Evolutionary conservation across 2,888 invertebrate genomes (phyloP).

Genomic region (Chesias legatella): DNA sequence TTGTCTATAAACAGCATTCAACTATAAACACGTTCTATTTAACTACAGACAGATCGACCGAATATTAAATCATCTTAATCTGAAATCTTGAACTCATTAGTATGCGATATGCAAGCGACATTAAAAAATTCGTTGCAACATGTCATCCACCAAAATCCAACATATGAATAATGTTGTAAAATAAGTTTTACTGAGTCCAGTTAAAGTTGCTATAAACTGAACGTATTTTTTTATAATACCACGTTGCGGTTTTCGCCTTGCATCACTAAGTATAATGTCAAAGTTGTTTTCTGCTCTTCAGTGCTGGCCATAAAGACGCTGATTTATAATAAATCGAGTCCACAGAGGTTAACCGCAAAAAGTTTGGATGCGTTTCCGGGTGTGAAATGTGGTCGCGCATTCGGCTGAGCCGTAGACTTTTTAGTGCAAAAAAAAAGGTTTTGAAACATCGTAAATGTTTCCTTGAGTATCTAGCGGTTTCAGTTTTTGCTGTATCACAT

Average conservation of each 20-base stretch:
- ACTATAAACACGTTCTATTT: background rate
- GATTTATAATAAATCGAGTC: conserved; percentile 29
- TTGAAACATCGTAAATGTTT: conserved; percentile 39
- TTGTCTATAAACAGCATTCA: background rate
- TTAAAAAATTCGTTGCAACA: conserved; percentile 7
- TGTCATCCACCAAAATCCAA: conserved; percentile 1
- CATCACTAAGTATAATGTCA: conserved; percentile 18
- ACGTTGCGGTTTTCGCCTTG: conserved; percentile 37
- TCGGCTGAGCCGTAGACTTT: conserved; percentile 56
- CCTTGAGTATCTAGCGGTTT: conserved; percentile 50
- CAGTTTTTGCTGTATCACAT: conserved; percentile 46
- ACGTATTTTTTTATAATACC: conserved; percentile 31
- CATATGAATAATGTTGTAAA: background rate
- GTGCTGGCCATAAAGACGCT: conserved; percentile 17
- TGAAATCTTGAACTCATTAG: conserved; percentile 23
- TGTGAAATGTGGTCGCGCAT: conserved; percentile 71
- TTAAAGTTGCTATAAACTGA: too few relatives aligned
- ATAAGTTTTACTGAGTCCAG: too few relatives aligned
- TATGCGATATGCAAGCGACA: conserved; percentile 20
- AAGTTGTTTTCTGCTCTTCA: conserved; percentile 20
- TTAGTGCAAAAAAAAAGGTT: conserved; percentile 46
- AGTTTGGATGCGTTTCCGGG: conserved; percentile 65
- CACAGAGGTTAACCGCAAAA: conserved; percentile 46
- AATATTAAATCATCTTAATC: conserved; percentile 14
- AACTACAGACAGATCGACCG: conserved; percentile 8